Evolutionary conservation across 2,888 invertebrate genomes (phyloP).

Genomic region (Holacanthella duospinosa): DNA sequence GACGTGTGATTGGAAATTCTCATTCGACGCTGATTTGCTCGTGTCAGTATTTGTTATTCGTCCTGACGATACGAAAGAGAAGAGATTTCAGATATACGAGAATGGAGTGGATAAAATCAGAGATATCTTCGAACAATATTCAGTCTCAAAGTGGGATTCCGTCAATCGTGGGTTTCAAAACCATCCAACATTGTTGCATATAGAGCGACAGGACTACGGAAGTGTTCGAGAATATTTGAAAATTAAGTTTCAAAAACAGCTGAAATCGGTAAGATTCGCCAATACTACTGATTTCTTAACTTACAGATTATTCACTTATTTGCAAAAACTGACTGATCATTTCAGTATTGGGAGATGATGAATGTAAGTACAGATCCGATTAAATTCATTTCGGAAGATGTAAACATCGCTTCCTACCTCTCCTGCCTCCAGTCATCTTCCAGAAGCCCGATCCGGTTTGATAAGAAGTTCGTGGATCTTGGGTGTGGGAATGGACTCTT

Average conservation of each 20-base stretch:
- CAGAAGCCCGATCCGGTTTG: neutral
- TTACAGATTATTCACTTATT: too few species aligned
- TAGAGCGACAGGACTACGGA: neutral
- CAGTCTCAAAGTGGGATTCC: too few species aligned
- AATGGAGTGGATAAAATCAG: neutral
- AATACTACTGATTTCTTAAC: too few species aligned
- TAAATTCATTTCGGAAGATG: conserved; percentile 93
- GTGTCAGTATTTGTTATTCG: neutral
- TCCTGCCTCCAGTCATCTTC: conserved; percentile 48
- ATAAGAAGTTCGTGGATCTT: conserved; percentile 65
- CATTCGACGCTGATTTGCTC: neutral
- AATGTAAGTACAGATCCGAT: conserved; percentile 64
- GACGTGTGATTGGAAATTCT: neutral
- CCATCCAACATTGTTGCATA: neutral
- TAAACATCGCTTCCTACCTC: conserved; percentile 83
- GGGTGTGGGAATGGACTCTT: conserved; percentile 97
- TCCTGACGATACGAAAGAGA: too few species aligned
- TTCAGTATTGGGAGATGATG: neutral
- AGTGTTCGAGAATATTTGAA: too few species aligned
- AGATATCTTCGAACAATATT: neutral
- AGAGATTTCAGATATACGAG: too few species aligned
- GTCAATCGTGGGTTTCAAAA: too few species aligned
- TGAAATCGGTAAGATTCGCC: too few species aligned
- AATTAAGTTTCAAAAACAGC: too few species aligned
- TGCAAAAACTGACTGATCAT: too few species aligned